These are phyloP conservation scores for Eupithecia subumbrata DNA, from an alignment of 2,888 invertebrate species.

Conservation along the genomic window DNA sequence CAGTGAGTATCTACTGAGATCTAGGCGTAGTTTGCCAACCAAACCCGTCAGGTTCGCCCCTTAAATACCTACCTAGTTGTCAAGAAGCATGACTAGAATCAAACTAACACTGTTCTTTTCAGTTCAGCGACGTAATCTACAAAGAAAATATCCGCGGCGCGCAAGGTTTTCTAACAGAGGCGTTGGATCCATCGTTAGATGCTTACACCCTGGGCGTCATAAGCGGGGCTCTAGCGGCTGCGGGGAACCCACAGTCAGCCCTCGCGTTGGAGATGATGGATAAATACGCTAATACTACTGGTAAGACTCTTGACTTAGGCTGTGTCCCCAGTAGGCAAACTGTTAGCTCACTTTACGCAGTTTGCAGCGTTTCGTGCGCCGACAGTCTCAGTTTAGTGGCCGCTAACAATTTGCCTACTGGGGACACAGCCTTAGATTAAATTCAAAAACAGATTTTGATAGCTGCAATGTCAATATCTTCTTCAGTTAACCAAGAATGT, in stretches of 20 bases:
- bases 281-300: constrained; percentile 77
- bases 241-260: constrained; percentile 88
- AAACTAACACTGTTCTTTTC: constrained; percentile 17
- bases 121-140: constrained; percentile 79
- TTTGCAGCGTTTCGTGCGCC: too few relatives aligned
- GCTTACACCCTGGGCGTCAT: constrained; percentile 91
- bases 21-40: too few relatives aligned
- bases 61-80: neutral
- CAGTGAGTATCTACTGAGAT: too few relatives aligned
- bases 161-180: constrained; percentile 88
- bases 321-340: too few relatives aligned
- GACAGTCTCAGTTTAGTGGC: too few relatives aligned
- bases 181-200: constrained; percentile 85
- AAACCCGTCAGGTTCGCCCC: too few relatives aligned
- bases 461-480: too few relatives aligned
- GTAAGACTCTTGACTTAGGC: constrained; percentile 42
- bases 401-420: too few relatives aligned
- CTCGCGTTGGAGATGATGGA: constrained; percentile 81
- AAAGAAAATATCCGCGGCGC: constrained; percentile 89
- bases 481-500: too few relatives aligned
- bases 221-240: constrained; percentile 90
- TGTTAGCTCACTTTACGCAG: too few relatives aligned
- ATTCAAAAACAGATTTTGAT: neutral
- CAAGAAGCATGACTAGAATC: neutral
- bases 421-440: too few relatives aligned